Base-by-base conservation (phyloP, 2,888 invertebrate species). In the Lochmaea capreae region DNA sequence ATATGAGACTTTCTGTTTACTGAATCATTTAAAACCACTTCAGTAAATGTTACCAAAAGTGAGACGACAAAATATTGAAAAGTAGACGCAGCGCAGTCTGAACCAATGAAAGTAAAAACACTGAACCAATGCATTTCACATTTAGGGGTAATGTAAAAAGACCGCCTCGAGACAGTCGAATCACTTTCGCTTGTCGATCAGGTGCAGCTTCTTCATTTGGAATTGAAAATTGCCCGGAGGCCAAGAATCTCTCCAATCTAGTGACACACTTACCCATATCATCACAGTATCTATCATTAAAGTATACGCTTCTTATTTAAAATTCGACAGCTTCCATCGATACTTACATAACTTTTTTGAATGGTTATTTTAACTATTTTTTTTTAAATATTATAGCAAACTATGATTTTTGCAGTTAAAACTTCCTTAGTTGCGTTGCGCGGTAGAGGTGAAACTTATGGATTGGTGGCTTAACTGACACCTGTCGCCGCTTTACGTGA, bases 251-350 rank as follows among this genome's bases (percentile, higher is more conserved):
- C 79, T 77, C 73, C 73, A 42, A 22, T 70, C 67, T 67, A 69
- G 72, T 73, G 80, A 73, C 79, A 78, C 66, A 80, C 78, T 79
- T 80, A 79, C 79, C 78, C 77, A 78, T 76, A 78, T 76, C 72
- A 58, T 49, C 67, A 33, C 16, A 22, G 39, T 54, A 18, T 67
- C 67, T 54, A 18, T 67, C 67, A 46, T 26, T 43, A 22, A 67
- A 67, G 46, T 59, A 59, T 14, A 43, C 39, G 59, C 43, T 59
- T 16, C 8, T 22, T 46, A 54, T 46, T 58, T 59, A 46, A 67
- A 67, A 59, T 46, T 67, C 59, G 26, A 39, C 43, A 16, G 18
- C 4, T 43, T 39, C 4, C 43, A 16, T 9, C 2, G 42, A 42
- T 42, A 62, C 42, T 14, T 43, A 43, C 43, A 42, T 16, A 26